Evolutionary conservation across 2,888 invertebrate genomes (phyloP), one percentile per base, ranked within the genome.

Genomic region (Pseudococcus longispinus): DNA sequence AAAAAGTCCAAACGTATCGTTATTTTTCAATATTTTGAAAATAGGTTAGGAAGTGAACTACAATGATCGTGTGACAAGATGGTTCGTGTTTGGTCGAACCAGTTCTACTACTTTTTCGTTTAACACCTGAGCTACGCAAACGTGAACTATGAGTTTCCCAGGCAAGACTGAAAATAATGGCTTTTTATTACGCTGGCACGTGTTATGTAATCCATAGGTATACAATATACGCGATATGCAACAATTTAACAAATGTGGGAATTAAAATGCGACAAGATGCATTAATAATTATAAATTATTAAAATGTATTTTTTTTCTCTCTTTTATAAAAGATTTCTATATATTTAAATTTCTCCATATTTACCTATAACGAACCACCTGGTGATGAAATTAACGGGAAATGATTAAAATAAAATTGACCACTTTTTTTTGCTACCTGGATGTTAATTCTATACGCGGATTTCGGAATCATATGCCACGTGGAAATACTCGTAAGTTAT

Each of bases 101-200:
- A 80, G 77, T 80, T 80, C 23, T 80, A 80, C 77, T 80, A 80
- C 77, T 80, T 80, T 80, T 80, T 26, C 26, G 13, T 20, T 80
- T 80, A 80, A 80, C 77, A 80, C 77, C 77, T 70, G 70, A 70
- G 29, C 29, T 29, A 70, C 70, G 70, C 29, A 70, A 80, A 80
- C 77, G 77, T 80, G 77, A 80, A 80, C 77, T 80, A 80, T 80
- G 77, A 80, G 42, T 80, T 80, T 80, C 77, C 77, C 77, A 80
- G 77, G 42, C n/a, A 80, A n/a, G 77, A 8, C 42, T 80, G 70
- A 70, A 70, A 70, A 70, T 70, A 70, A 70, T 70, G 70, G 70
- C 70, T 70, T 70, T 70, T 70, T 70, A 70, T 26, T 70, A 18
- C 70, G 70, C 70, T 70, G 70, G 15, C 65, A 23, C 70, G 11